These are phyloP conservation scores for Phymatocera aterrima DNA, from an alignment of 2,888 invertebrate species.

Conservation along the genomic window DNA sequence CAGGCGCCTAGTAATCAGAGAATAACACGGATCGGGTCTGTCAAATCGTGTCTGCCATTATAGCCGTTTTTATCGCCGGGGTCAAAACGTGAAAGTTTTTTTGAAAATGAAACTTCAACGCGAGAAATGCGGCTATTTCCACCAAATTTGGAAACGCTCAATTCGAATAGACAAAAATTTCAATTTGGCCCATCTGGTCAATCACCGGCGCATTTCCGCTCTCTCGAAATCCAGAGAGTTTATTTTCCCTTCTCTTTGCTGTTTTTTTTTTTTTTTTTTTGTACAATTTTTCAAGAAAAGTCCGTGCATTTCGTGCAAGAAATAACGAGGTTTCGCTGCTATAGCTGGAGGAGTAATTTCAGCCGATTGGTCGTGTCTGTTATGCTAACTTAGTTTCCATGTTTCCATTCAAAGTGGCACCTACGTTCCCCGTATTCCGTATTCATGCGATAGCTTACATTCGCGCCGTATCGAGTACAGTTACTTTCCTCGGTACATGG, in stretches of 20 bases:
- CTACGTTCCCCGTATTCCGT: not conserved
- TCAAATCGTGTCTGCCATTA: not conserved
- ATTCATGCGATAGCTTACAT: not conserved
- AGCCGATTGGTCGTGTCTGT: not conserved
- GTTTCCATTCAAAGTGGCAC: not conserved
- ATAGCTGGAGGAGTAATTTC: not conserved
- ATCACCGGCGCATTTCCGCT: constrained; percentile 12
- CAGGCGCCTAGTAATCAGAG: not conserved
- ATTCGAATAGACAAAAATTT: not conserved
- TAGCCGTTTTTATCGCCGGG: not conserved
- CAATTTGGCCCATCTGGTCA: not conserved
- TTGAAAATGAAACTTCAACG: not conserved
- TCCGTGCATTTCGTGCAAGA: no score
- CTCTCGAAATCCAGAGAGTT: constrained; percentile 10
- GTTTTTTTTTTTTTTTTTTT: not conserved
- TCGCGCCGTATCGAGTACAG: not conserved
- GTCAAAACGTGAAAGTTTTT: not conserved
- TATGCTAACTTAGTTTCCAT: not conserved
- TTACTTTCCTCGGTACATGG: not conserved
- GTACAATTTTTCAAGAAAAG: not conserved
- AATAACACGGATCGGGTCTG: constrained; percentile 22
- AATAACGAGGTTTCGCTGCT: not conserved
- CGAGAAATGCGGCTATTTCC: not conserved
- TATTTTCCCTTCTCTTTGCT: not conserved
- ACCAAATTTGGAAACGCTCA: not conserved